A percentile compares a stretch with the other conserved stretches of the same genome.
These are phyloP conservation scores for Saccopteryx leptura DNA, from an alignment of 2,113 vertebrate genomes.

Conservation along the genomic window DNA sequence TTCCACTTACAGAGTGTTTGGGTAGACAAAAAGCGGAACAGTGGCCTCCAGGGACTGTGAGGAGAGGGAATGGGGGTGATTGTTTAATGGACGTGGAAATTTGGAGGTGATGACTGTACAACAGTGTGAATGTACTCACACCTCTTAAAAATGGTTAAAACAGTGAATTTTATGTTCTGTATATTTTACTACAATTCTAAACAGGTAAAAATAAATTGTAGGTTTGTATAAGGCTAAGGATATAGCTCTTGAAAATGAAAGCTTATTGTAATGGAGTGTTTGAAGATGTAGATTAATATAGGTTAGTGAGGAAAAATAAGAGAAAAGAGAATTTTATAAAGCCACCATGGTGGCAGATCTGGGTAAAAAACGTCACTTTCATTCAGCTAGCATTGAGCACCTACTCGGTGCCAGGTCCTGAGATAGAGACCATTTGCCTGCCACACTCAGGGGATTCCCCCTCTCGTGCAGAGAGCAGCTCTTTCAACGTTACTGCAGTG, in stretches of 20 bases:
- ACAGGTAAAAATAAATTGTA: not conserved
- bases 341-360: not conserved
- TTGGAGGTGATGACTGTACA: not conserved
- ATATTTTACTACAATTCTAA: not conserved
- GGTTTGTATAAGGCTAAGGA: not conserved
- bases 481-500: not conserved
- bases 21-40: not conserved
- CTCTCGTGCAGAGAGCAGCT: not conserved
- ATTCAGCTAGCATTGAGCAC: not conserved
- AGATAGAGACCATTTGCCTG: not conserved
- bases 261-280: not conserved
- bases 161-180: not conserved
- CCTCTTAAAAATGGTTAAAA: not conserved
- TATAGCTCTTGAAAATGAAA: slow-evolving; percentile 2
- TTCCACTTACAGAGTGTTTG: not conserved
- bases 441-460: not conserved
- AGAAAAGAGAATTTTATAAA: not conserved
- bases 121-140: not conserved
- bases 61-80: not conserved
- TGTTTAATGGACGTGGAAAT: not conserved
- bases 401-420: not conserved
- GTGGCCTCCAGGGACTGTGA: not conserved
- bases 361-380: not conserved
- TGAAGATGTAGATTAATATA: not conserved
- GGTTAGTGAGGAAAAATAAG: not conserved